Base-by-base conservation (phyloP, 2,113 vertebrate genomes). In the Tyrannus savana region DNA sequence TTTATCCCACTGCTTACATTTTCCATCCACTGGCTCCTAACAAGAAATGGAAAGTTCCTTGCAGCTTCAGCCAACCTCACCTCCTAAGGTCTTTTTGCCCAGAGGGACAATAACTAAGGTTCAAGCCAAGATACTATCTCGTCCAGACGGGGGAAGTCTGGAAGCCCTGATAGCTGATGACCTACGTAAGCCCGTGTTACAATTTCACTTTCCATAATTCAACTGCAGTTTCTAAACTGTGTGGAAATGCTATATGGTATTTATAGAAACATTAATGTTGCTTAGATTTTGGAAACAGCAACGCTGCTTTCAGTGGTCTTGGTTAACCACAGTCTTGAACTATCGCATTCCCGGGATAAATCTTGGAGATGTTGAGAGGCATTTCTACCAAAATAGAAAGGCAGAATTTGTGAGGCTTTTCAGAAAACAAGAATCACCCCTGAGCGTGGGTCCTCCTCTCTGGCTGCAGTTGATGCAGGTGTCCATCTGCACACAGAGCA, bases 51-150 rank as follows among this genome's bases (percentile, higher is more conserved):
- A 72, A 94, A 96, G 72, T 81, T 96, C 86, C 83, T 78, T 56
- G 30, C 80, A 82, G 77, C 77, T 94, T 82, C 81, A 92, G 84
- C 87, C 87, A 94, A 6, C 53, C 77, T 75, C 59, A 81, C 60
- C 94, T 94, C 85, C 66, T 76, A 55, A 95, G 71, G 73, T 68
- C 88, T 96, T 84, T 95, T 72, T 89, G 81, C 91, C 91, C 87
- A 79, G 73, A 89, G 86, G 95, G 91, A 95, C 95, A 96, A 95
- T 96, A 95, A 93, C 73, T 21, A 11, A 11, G 41, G 86, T 27
- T 77, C 89, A 95, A 84, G 96, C 95, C 93, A 96, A 96, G 94
- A 95, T 92, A 56, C 89, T 93, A 95, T 96, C 94, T 95, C 89
- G 8, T 81, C 94, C 94, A 96, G 94, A 92, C 91, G 1, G 95